A percentile compares a stretch with the other conserved stretches of the same genome.
phyloP scores from a whole-genome alignment of 2,113 vertebrate genomes.

The Himantopus leucocephalus region DNA sequence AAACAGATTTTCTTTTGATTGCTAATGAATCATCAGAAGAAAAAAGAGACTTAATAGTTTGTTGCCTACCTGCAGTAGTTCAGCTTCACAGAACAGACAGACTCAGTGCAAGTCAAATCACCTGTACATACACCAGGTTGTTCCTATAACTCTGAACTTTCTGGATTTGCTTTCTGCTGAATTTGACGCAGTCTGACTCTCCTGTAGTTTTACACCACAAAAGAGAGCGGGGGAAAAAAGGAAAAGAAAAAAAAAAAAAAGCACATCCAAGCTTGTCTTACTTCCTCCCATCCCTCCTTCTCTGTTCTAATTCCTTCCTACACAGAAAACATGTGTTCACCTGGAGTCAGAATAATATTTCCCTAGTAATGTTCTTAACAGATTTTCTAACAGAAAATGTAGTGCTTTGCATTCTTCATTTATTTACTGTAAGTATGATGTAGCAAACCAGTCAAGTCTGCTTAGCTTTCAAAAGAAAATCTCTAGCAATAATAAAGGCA shows the following conservation, averaged over 20 bases:
- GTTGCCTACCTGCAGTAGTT: background rate
- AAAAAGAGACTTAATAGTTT: background rate
- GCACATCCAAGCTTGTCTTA: background rate
- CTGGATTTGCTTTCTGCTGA: background rate
- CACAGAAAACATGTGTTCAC: accelerated
- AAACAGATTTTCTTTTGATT: background rate
- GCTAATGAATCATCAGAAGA: background rate
- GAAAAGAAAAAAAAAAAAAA: no score
- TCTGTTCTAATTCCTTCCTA: background rate
- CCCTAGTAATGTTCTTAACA: background rate
- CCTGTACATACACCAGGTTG: background rate
- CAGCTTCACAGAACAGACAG: background rate
- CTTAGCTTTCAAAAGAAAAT: background rate
- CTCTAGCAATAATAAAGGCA: background rate
- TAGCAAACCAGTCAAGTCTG: background rate
- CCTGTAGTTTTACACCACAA: background rate
- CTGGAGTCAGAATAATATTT: background rate
- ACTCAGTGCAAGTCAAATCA: background rate
- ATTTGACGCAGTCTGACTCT: background rate
- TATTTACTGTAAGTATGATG: background rate
- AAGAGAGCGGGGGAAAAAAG: background rate
- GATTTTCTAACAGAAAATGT: background rate
- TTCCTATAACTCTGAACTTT: background rate
- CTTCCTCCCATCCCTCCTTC: background rate
- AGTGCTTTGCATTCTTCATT: background rate